A percentile compares a stretch with the other conserved stretches of the same genome.
phyloP scores from a whole-genome alignment of 2,797 vertebrate genomes.

The Bufotes viridis region DNA sequence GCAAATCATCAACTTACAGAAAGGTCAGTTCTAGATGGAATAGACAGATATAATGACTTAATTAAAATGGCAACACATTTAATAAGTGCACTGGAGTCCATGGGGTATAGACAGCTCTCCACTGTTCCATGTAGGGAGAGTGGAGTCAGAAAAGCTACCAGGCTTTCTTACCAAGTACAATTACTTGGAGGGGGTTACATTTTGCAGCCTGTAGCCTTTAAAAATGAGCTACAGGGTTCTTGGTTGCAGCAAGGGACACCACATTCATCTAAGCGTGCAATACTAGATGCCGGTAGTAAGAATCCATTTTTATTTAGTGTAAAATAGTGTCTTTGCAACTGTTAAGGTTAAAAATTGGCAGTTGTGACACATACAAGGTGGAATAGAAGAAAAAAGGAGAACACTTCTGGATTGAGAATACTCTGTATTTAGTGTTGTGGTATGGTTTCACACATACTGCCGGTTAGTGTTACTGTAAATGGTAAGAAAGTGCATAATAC shows the following conservation, averaged over 20 bases:
- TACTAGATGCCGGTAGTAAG: neutral
- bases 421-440: neutral
- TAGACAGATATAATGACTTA: neutral
- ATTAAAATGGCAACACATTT: neutral
- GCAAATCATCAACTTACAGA: conserved; percentile 18
- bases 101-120: neutral
- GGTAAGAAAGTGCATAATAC: neutral
- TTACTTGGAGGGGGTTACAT: neutral
- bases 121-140: neutral
- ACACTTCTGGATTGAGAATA: neutral
- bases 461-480: neutral
- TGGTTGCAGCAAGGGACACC: neutral
- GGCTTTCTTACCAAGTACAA: neutral
- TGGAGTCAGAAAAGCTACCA: neutral
- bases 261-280: neutral
- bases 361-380: neutral
- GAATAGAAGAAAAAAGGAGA: neutral
- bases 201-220: neutral
- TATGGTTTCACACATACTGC: neutral
- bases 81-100: neutral
- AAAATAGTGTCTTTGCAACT: neutral
- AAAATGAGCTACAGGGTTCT: neutral
- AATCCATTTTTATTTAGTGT: neutral
- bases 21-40: conserved; percentile 1
- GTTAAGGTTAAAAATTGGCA: neutral